Base-by-base conservation (phyloP, 1,140 invertebrate genomes). In the Ceratoteleas bidentatus region DNA sequence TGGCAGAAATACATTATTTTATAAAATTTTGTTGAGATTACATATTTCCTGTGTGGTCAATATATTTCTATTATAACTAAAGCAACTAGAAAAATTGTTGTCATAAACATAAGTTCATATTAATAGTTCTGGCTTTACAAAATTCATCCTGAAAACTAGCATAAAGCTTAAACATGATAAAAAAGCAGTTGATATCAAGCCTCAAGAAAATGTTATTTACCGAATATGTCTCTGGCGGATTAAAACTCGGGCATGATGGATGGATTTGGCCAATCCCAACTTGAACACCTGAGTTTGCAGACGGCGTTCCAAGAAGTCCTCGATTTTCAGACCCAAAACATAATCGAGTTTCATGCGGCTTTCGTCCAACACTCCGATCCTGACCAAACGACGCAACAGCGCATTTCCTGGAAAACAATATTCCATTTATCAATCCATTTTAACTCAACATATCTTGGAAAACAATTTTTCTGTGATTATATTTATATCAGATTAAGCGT, bases 251-350 rank as follows among this genome's bases (percentile, higher is more conserved):
- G 99, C 99, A 92, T 99, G 99, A 94, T 99, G 98, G 87, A 99
- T 99, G 52, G 98, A 99, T 91, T 99, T 99, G 57, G 99, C 99
- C 38, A 99, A 94, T 87, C 99, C 99, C 87, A 99, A 94, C 91
- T 99, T 99, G 93, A 99, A 99, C 32, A 99, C 99, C 92, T 99
- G 99, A 1, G 99, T 99, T 92, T 99, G 99, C 10, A 99, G 95
- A 92, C 99, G 96, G 79, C 99, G 95, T 92, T 99, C 98, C 93
- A 99, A 96, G 94, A 99, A 99, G 94, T 99, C 98, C 93, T 99
- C 99, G 87, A 99, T 96, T 92, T 98, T 97, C 64, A 99, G 93
- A 93, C 98, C 98, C 87, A 99, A 93, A 77, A 99, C 99, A 86
- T 99, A 99, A 99, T 99, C 99, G 85, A 99, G 97, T 92, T 99